Evolutionary conservation across 2,888 invertebrate genomes (phyloP).

Genomic region (Calliphora vomitoria): DNA sequence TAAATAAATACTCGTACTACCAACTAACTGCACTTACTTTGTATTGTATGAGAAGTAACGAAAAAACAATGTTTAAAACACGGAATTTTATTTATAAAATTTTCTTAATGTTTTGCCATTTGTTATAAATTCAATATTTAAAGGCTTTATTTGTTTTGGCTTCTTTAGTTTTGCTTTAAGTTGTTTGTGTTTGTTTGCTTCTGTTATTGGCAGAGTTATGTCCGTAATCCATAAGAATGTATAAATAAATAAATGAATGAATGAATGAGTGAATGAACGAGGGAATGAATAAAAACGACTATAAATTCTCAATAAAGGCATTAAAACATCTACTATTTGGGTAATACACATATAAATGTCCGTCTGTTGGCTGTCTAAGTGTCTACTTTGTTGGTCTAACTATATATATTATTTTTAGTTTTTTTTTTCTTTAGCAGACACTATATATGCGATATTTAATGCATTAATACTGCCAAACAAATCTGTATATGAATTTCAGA

Average conservation of each 20-base stretch:
- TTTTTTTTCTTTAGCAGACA: conserved; percentile 18
- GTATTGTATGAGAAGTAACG: conserved; percentile 3
- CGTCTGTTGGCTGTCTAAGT: conserved; percentile 2
- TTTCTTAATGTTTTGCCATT: conserved; percentile 39
- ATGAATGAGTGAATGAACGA: conserved; percentile 23
- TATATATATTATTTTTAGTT: conserved; percentile 6
- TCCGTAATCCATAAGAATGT: conserved; percentile 60
- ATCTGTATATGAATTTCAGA: conserved; percentile 51
- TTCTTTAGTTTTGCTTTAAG: conserved; percentile 25
- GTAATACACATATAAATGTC: conserved; percentile 20
- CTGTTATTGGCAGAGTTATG: conserved; percentile 34
- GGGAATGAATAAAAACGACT: conserved; percentile 17
- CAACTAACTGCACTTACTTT: neutral
- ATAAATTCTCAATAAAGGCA: conserved; percentile 68
- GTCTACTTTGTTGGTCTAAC: neutral
- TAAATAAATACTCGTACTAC: conserved; percentile 6
- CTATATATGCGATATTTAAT: conserved; percentile 50
- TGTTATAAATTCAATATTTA: conserved; percentile 38
- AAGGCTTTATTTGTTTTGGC: conserved; percentile 14
- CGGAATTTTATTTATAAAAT: conserved; percentile 34
- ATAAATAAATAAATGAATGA: conserved; percentile 50
- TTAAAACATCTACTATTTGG: conserved; percentile 60
- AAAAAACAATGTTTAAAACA: conserved; percentile 7
- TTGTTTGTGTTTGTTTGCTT: conserved; percentile 7
- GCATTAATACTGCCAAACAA: conserved; percentile 53